These are phyloP conservation scores for Papilio glaucus DNA, from an alignment of 1,140 invertebrate species.

Conservation along the genomic window DNA sequence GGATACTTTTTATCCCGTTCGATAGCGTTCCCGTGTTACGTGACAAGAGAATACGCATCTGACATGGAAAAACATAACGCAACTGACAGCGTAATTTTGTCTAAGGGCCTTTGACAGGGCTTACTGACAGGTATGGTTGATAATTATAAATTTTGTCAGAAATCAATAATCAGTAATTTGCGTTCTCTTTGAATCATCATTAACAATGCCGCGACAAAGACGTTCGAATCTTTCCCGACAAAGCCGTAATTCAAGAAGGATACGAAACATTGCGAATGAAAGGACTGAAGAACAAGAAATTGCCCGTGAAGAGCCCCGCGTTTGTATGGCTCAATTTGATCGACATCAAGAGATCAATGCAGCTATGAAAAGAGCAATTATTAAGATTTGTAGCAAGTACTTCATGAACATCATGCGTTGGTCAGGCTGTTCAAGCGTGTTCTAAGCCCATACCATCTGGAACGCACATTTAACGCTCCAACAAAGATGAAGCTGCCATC, in stretches of 20 bases:
- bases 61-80: slow-evolving; percentile 40
- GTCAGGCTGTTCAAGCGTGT: slow-evolving; percentile 57
- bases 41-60: too few relatives aligned
- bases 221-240: slow-evolving; percentile 59
- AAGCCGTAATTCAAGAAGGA: slow-evolving; percentile 57
- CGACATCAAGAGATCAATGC: slow-evolving; percentile 58
- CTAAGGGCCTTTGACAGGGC: too few relatives aligned
- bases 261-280: slow-evolving; percentile 52
- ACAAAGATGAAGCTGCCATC: slow-evolving; percentile 71
- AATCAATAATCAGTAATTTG: too few relatives aligned
- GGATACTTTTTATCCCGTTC: too few relatives aligned
- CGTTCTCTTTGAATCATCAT: slow-evolving; percentile 16
- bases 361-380: slow-evolving; percentile 55
- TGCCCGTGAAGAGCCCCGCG: slow-evolving; percentile 50
- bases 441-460: slow-evolving; percentile 57
- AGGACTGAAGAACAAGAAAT: slow-evolving; percentile 44
- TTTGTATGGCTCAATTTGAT: slow-evolving; percentile 68
- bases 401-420: slow-evolving; percentile 70
- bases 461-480: slow-evolving; percentile 50
- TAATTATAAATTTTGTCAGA: too few relatives aligned
- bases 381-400: slow-evolving; percentile 57
- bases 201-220: slow-evolving; percentile 59
- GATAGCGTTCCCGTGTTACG: too few relatives aligned
- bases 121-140: too few relatives aligned
- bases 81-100: too few relatives aligned